These are phyloP conservation scores for Nibea albiflora DNA, from an alignment of 2,113 vertebrate species.

Conservation along the genomic window DNA sequence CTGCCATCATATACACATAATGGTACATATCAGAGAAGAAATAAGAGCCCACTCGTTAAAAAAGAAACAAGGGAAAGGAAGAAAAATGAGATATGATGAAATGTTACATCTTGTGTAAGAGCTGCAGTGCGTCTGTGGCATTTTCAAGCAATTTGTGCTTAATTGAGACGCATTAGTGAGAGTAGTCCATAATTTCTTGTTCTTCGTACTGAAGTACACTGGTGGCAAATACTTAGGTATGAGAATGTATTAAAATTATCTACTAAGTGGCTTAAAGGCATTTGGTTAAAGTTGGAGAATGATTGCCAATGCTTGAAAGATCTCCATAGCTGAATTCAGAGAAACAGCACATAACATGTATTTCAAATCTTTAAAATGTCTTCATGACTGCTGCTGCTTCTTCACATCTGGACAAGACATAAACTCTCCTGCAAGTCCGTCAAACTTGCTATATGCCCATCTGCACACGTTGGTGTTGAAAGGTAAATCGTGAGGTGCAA, in stretches of 20 bases:
- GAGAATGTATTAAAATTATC: no score
- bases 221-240: no score
- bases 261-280: no score
- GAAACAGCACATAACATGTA: neutral
- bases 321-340: no score
- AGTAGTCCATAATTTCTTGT: neutral
- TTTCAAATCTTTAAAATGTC: neutral
- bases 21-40: neutral
- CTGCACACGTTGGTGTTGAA: neutral
- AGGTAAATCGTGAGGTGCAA: neutral
- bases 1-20: slow-evolving; percentile 4
- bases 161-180: slow-evolving; percentile 1
- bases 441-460: no score
- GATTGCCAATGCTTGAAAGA: neutral
- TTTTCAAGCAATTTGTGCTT: slow-evolving; percentile 6
- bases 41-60: slow-evolving; percentile 19
- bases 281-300: neutral
- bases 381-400: no score
- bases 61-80: neutral
- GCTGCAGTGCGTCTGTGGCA: slow-evolving; percentile 2
- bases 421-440: no score
- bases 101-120: slow-evolving; percentile 10
- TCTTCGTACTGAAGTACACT: neutral
- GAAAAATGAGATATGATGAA: neutral
- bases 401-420: no score